A percentile compares a stretch with the other conserved stretches of the same genome.
Evolutionary conservation across 2,888 invertebrate genomes (phyloP).

Genomic region (Heteromurus nitidus): DNA sequence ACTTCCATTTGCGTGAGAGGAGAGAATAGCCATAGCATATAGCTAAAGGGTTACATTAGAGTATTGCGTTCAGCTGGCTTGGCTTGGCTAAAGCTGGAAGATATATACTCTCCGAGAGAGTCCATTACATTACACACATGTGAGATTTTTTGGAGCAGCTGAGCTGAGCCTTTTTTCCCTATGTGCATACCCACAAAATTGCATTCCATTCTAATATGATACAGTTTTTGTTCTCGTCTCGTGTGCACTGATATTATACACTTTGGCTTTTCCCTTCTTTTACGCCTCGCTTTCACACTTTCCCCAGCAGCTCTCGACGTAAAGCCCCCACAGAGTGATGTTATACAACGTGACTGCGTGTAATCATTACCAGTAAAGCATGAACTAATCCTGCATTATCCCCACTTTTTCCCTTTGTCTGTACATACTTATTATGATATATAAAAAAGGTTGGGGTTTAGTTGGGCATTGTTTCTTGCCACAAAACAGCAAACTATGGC

Average conservation of each 20-base stretch:
- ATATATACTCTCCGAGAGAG: constrained; percentile 17
- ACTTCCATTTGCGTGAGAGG: constrained; percentile 24
- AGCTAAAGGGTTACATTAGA: too few relatives aligned
- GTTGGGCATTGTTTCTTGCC: too few relatives aligned
- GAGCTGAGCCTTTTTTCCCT: too few relatives aligned
- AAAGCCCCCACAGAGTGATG: constrained; percentile 21
- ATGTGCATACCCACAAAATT: background rate
- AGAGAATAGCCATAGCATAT: too few relatives aligned
- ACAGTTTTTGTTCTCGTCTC: background rate
- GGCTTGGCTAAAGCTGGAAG: background rate
- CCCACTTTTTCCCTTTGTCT: constrained; percentile 18
- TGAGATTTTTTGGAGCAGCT: constrained; percentile 3
- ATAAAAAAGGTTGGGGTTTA: too few relatives aligned
- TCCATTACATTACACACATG: constrained; percentile 8
- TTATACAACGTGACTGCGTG: constrained; percentile 43
- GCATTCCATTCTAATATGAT: background rate
- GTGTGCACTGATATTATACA: background rate
- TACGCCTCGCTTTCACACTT: constrained; percentile 33
- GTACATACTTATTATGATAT: background rate
- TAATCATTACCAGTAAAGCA: constrained; percentile 40
- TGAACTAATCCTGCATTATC: constrained; percentile 45
- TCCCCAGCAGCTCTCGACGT: background rate
- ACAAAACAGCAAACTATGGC: too few relatives aligned
- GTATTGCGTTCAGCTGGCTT: too few relatives aligned
- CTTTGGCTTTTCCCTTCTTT: background rate